phyloP scores from a whole-genome alignment of 2,113 vertebrate genomes.

The Poicephalus meyeri region DNA sequence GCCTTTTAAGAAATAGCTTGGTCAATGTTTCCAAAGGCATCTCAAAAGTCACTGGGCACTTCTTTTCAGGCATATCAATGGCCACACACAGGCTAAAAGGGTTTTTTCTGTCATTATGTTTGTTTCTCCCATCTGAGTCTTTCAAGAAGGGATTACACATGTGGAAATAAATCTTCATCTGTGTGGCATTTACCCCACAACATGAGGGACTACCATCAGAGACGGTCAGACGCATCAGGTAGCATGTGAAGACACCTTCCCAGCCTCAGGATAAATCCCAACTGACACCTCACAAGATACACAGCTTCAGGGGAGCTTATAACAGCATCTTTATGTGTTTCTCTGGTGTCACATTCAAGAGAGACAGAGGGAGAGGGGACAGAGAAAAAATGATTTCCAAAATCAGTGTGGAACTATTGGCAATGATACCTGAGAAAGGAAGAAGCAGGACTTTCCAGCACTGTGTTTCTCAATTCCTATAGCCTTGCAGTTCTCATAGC shows the following conservation, averaged over 20 bases:
- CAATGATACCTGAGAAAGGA: neutral
- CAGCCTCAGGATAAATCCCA: neutral
- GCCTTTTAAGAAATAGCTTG: constrained; percentile 6
- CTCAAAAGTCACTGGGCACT: neutral
- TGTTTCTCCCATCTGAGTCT: neutral
- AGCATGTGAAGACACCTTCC: neutral
- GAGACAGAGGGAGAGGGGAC: neutral
- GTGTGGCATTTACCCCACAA: neutral
- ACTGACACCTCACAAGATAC: neutral
- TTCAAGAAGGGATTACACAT: neutral
- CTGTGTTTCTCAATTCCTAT: neutral
- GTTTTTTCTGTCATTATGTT: neutral
- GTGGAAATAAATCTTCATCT: neutral
- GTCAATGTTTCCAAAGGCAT: neutral
- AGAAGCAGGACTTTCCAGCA: neutral
- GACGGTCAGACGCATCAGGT: neutral
- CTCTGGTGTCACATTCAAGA: neutral
- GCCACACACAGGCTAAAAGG: neutral
- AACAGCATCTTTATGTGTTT: neutral
- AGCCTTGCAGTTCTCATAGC: neutral
- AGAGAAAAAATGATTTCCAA: neutral
- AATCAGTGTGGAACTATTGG: neutral
- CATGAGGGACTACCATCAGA: rapidly evolving
- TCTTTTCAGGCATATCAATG: neutral
- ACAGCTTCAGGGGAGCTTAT: neutral